phyloP scores from a whole-genome alignment of 2,888 invertebrate genomes.

The Norana najaformis region DNA sequence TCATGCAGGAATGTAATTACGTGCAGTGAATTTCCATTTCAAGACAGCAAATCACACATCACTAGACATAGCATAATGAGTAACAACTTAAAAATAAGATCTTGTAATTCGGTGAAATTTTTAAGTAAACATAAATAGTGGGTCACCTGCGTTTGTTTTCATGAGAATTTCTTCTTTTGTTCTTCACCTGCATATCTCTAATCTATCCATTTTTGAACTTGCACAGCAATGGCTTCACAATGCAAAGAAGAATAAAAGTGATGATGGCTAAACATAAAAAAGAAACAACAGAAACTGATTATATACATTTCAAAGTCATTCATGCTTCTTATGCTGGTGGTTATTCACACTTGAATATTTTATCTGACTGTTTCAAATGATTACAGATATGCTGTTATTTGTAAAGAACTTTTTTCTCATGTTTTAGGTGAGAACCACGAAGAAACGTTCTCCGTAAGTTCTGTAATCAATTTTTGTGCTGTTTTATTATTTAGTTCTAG shows the following conservation, averaged over 20 bases:
- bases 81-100: no score
- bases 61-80: no score
- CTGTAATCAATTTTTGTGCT: background rate
- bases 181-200: no score
- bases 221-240: background rate
- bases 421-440: background rate
- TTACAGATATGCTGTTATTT: background rate
- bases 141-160: no score
- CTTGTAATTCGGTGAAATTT: no score
- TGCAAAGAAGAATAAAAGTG: background rate
- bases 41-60: no score
- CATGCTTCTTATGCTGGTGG: no score
- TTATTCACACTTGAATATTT: background rate
- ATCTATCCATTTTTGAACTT: no score
- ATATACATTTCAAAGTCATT: background rate
- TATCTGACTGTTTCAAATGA: background rate
- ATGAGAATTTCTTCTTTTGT: no score
- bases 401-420: background rate
- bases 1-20: no score
- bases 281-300: background rate
- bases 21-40: no score
- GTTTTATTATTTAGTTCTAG: background rate
- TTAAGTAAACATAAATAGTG: no score
- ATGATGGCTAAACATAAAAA: background rate
- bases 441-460: conserved; percentile 13